Evolutionary conservation across 2,888 invertebrate species (phyloP).

Genomic region (Gasteruption jaculator): DNA sequence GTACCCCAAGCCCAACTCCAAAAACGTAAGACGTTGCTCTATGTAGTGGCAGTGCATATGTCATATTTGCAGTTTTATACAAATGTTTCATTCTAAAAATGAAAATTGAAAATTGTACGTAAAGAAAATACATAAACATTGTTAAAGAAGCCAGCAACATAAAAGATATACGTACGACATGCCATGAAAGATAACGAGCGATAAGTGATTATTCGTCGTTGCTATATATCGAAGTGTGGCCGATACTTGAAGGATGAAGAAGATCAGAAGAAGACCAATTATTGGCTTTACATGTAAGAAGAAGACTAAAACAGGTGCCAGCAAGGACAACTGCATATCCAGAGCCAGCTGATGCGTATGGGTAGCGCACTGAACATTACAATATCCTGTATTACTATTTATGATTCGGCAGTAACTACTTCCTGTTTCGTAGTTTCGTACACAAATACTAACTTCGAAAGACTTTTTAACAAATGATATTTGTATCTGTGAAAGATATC

Average conservation of each 20-base stretch:
- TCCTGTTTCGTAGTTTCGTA: background rate
- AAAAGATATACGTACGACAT: conserved; percentile 57
- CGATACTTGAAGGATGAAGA: conserved; percentile 57
- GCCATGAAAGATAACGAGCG: conserved; percentile 65
- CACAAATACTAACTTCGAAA: no score
- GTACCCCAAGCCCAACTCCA: conserved; percentile 61
- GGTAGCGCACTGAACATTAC: conserved; percentile 63
- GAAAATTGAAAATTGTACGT: no score
- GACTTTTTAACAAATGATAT: conserved; percentile 6
- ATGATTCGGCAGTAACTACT: background rate
- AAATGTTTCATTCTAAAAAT: conserved; percentile 62
- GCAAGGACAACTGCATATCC: conserved; percentile 68
- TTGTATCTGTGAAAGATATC: no score
- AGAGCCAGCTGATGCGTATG: conserved; percentile 72
- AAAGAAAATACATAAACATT: no score
- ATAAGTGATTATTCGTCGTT: conserved; percentile 60
- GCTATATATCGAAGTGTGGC: conserved; percentile 63
- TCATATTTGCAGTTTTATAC: conserved; percentile 64
- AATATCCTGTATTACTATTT: no score
- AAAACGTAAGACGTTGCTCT: conserved; percentile 65
- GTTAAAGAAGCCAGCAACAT: no score
- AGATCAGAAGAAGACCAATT: conserved; percentile 56
- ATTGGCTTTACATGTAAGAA: conserved; percentile 57
- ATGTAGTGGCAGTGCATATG: conserved; percentile 61
- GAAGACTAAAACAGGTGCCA: conserved; percentile 65